Percentiles rank a stretch among this genome's conserved stretches.
phyloP scores from a whole-genome alignment of 2,797 vertebrate genomes.

The Petrocephalus sullivani region DNA sequence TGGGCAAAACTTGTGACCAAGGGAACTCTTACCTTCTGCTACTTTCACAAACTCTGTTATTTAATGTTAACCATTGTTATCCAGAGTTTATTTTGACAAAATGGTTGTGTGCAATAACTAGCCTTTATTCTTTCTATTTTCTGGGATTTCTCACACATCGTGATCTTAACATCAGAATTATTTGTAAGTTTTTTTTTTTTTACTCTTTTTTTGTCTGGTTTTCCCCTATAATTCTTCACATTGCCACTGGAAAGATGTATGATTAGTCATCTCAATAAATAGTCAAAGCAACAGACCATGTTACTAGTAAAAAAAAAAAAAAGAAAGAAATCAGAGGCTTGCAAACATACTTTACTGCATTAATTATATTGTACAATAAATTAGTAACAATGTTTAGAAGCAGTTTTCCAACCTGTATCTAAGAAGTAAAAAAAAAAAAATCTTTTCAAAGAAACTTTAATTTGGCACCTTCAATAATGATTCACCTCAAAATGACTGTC shows the following conservation, averaged over 20 bases:
- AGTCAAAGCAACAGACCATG: not conserved
- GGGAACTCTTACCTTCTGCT: not conserved
- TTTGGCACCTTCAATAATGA: conserved; percentile 17
- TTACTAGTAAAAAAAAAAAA: not conserved
- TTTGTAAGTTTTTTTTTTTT: not conserved
- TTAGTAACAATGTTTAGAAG: conserved; percentile 8
- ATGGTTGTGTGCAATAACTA: not conserved
- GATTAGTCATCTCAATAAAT: not conserved
- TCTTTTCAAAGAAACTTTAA: not conserved
- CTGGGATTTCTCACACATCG: not conserved
- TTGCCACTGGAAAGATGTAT: not conserved
- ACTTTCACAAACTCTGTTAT: not conserved
- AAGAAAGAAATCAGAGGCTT: not conserved
- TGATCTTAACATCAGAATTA: not conserved
- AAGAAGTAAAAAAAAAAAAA: not conserved
- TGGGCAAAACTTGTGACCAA: not conserved
- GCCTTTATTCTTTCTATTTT: not conserved
- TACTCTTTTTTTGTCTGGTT: not conserved
- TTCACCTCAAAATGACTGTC: not conserved
- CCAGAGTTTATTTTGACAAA: conserved; percentile 9
- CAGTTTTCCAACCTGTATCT: conserved; percentile 1
- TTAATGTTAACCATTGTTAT: conserved; percentile 5
- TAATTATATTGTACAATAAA: conserved; percentile 14
- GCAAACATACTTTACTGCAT: not conserved
- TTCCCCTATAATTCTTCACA: not conserved